A percentile compares a stretch with the other conserved stretches of the same genome.
Evolutionary conservation across 2,113 vertebrate species (phyloP).

Genomic region (Mus spicilegus): DNA sequence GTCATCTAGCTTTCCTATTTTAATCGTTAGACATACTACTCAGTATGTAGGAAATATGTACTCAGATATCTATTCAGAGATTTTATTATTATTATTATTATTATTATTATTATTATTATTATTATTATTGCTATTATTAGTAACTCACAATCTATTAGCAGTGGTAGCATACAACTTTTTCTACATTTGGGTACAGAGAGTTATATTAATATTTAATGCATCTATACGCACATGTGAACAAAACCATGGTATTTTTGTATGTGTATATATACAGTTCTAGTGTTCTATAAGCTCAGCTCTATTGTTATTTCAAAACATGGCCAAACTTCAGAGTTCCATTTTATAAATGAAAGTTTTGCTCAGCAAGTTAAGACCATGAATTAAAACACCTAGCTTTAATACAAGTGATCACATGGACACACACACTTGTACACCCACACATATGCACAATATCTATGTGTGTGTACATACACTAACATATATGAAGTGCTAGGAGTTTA

Average conservation of each 20-base stretch:
- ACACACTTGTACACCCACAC: neutral
- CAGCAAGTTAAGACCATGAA: neutral
- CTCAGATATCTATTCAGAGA: neutral
- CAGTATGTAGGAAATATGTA: neutral
- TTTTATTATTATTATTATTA: no score
- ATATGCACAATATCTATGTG: no score
- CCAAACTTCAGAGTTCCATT: neutral
- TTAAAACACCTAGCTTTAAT: constrained; percentile 26
- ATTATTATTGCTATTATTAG: constrained; percentile 14
- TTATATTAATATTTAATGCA: neutral
- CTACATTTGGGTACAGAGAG: neutral
- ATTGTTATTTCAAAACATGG: neutral
- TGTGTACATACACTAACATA: neutral
- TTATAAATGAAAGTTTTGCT: neutral
- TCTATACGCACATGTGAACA: neutral
- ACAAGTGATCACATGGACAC: neutral
- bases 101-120: no score
- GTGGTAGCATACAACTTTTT: neutral
- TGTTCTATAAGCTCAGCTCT: constrained; percentile 8
- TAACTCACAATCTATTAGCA: neutral
- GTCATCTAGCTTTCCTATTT: neutral
- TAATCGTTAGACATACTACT: neutral
- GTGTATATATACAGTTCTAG: neutral
- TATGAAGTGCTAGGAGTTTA: neutral
- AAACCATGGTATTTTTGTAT: neutral